These are phyloP conservation scores for Vollenhovia emeryi DNA, from an alignment of 1,140 invertebrate genomes.

Conservation along the genomic window DNA sequence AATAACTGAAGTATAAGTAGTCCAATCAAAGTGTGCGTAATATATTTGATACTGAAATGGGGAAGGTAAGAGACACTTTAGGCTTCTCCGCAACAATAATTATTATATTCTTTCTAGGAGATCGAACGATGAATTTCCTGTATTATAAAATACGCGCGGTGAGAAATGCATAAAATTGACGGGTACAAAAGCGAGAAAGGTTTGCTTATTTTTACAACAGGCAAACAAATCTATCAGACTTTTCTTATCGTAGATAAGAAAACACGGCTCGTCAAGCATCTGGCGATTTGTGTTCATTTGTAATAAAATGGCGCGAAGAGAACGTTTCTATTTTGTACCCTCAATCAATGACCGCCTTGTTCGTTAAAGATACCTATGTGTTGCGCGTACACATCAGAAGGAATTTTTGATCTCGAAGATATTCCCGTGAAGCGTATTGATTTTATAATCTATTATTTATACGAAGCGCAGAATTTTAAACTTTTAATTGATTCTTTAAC, in stretches of 20 bases:
- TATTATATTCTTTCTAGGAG: constrained; percentile 74
- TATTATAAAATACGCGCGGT: constrained; percentile 69
- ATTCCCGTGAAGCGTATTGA: neutral
- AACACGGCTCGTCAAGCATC: constrained; percentile 8
- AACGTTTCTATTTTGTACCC: constrained; percentile 74
- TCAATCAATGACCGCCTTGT: constrained; percentile 66
- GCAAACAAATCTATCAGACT: constrained; percentile 46
- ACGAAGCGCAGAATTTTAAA: constrained; percentile 30
- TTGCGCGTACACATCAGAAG: neutral
- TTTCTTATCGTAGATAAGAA: constrained; percentile 63
- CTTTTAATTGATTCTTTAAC: constrained; percentile 70
- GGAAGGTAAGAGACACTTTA: constrained; percentile 71
- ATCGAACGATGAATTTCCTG: constrained; percentile 55
- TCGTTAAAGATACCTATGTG: constrained; percentile 63
- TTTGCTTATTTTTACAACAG: constrained; percentile 64
- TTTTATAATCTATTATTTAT: constrained; percentile 57
- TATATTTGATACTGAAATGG: constrained; percentile 79
- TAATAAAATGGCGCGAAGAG: constrained; percentile 44
- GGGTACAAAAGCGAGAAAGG: constrained; percentile 67
- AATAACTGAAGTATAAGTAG: constrained; percentile 77
- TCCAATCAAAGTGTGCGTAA: constrained; percentile 80
- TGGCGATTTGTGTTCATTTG: constrained; percentile 60
- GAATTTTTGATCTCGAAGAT: constrained; percentile 60
- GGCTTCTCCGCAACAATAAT: constrained; percentile 72
- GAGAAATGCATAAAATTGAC: constrained; percentile 69